These are phyloP conservation scores for Atrina japonica DNA, from an alignment of 2,888 invertebrate genomes.

Conservation along the genomic window DNA sequence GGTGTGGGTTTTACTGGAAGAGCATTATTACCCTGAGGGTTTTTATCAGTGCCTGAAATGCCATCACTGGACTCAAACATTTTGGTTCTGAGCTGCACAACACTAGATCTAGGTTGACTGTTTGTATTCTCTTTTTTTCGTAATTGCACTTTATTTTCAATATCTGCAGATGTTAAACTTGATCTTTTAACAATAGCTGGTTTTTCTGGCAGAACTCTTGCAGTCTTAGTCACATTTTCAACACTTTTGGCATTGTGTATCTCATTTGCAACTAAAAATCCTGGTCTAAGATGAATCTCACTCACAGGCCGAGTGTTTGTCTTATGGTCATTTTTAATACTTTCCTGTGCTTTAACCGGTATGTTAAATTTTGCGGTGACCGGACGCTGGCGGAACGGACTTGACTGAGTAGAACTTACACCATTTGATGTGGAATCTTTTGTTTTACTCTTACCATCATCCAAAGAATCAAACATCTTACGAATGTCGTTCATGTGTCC, in stretches of 20 bases:
- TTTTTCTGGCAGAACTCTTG: slow-evolving; percentile 18
- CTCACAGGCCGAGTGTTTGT: not conserved
- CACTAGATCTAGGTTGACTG: slow-evolving; percentile 20
- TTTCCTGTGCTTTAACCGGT: not conserved
- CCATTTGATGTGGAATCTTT: not conserved
- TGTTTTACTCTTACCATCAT: slow-evolving; percentile 9
- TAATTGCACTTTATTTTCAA: slow-evolving; percentile 8
- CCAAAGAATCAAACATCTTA: slow-evolving; percentile 55
- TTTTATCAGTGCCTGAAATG: not conserved
- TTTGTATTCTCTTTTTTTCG: slow-evolving; percentile 4
- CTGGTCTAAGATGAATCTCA: too few species aligned
- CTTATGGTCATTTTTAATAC: not conserved
- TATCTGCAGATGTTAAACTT: slow-evolving; percentile 26
- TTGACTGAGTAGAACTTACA: not conserved
- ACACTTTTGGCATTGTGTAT: slow-evolving; percentile 6
- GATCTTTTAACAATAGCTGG: slow-evolving; percentile 22
- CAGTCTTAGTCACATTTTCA: not conserved
- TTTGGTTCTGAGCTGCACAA: slow-evolving; percentile 60
- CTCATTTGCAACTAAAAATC: not conserved
- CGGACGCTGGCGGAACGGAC: slow-evolving; percentile 13
- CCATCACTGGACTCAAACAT: slow-evolving; percentile 53
- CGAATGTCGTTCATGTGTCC: slow-evolving; percentile 66
- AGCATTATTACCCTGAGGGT: slow-evolving; percentile 23
- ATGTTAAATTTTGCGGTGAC: slow-evolving; percentile 3
- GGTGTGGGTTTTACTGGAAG: slow-evolving; percentile 41